Evolutionary conservation across 2,797 vertebrate genomes (phyloP).

Genomic region (Rhinogobio ventralis): DNA sequence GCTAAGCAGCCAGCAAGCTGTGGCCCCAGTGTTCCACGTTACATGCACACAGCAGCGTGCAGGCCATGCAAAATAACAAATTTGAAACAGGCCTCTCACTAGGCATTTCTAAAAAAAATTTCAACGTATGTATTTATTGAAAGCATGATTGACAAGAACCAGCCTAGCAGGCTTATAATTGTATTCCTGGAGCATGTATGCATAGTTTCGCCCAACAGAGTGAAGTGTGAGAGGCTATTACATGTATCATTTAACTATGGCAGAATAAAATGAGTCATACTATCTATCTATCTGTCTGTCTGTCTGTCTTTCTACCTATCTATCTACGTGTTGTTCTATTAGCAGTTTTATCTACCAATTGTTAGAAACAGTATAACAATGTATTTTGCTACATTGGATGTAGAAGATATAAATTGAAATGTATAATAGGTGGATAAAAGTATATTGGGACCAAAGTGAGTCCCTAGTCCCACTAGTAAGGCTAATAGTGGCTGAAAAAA

Average conservation of each 20-base stretch:
- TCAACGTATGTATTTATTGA: slow-evolving; percentile 22
- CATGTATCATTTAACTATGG: not conserved
- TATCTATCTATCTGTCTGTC: not conserved
- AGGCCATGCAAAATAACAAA: not conserved
- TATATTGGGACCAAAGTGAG: too few species aligned
- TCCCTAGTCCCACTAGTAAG: too few species aligned
- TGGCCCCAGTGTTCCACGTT: not conserved
- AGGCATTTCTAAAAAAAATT: slow-evolving; percentile 29
- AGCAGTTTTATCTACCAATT: too few species aligned
- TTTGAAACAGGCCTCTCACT: not conserved
- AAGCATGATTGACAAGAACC: slow-evolving; percentile 18
- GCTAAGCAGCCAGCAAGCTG: slow-evolving; percentile 21
- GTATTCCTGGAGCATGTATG: slow-evolving; percentile 8
- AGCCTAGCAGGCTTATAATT: not conserved
- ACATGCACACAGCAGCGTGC: not conserved
- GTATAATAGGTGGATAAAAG: too few species aligned
- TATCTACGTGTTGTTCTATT: too few species aligned
- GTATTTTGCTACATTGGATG: too few species aligned
- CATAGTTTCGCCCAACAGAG: not conserved
- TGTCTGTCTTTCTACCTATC: too few species aligned
- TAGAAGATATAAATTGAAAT: too few species aligned
- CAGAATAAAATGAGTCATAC: not conserved
- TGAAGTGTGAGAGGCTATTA: slow-evolving; percentile 5
- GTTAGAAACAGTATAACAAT: too few species aligned
- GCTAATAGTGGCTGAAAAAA: too few species aligned